These are phyloP conservation scores for Drosophila mayri DNA, from an alignment of 1,140 invertebrate genomes.

Conservation along the genomic window DNA sequence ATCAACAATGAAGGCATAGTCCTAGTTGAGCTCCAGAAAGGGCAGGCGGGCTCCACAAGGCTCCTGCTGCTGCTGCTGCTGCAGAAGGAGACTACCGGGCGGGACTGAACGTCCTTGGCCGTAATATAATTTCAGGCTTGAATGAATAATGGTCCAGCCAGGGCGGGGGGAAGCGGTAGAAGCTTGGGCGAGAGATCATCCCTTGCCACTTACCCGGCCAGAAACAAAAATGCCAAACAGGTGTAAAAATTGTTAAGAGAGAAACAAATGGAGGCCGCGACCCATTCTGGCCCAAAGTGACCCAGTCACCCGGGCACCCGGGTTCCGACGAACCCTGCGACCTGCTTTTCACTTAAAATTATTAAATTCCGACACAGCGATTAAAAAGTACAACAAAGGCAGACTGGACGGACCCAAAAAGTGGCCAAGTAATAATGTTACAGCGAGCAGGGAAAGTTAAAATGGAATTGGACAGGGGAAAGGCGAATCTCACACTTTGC, in stretches of 20 bases:
- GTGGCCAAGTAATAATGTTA: slow-evolving; percentile 24
- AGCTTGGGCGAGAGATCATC: slow-evolving; percentile 32
- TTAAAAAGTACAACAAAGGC: slow-evolving; percentile 46
- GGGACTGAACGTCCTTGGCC: slow-evolving; percentile 15
- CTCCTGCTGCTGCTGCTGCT: too few relatives aligned
- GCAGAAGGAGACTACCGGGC: too few relatives aligned
- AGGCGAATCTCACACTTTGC: slow-evolving; percentile 13
- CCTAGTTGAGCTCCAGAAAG: slow-evolving; percentile 16
- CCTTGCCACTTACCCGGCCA: slow-evolving; percentile 31
- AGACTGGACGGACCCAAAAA: slow-evolving; percentile 17
- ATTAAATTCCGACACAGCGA: slow-evolving; percentile 67
- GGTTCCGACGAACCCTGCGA: slow-evolving; percentile 1
- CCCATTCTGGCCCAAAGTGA: neutral
- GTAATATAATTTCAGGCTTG: slow-evolving; percentile 40
- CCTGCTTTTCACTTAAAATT: slow-evolving; percentile 66
- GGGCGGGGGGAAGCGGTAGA: too few relatives aligned
- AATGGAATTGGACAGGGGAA: slow-evolving; percentile 51
- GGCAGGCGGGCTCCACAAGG: neutral
- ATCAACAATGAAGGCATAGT: slow-evolving; percentile 20
- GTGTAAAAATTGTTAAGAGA: slow-evolving; percentile 51
- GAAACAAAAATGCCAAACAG: slow-evolving; percentile 45
- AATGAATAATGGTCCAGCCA: slow-evolving; percentile 37
- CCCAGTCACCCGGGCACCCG: neutral
- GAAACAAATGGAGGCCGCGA: slow-evolving; percentile 37
- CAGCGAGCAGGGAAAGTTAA: slow-evolving; percentile 44